These are phyloP conservation scores for Caenorhabditis panamensis DNA, from an alignment of 2,888 invertebrate genomes.

Conservation along the genomic window DNA sequence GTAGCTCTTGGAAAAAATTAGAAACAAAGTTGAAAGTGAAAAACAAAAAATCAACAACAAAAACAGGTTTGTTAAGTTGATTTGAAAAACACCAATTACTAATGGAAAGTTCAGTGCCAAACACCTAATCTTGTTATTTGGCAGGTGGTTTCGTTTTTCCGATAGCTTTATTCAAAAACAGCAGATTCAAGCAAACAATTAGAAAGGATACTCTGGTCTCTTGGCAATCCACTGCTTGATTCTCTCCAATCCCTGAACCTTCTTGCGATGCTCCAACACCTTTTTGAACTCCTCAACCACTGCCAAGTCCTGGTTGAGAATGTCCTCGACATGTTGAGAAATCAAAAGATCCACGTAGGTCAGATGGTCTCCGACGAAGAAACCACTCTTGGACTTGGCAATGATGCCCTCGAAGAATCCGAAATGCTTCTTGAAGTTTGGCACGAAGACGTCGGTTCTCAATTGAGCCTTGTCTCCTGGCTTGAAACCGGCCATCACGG, in stretches of 20 bases:
- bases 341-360: slow-evolving; percentile 75
- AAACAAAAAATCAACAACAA: no score
- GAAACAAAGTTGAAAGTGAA: no score
- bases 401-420: slow-evolving; percentile 67
- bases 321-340: slow-evolving; percentile 68
- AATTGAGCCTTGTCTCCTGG: slow-evolving; percentile 64
- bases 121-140: no score
- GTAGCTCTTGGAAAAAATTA: no score
- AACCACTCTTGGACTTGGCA: slow-evolving; percentile 68
- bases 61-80: no score
- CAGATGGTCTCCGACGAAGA: slow-evolving; percentile 68
- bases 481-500: slow-evolving; percentile 59
- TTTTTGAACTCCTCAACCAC: slow-evolving; percentile 71
- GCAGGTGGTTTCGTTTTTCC: no score
- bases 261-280: slow-evolving; percentile 68
- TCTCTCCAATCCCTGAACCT: slow-evolving; percentile 70
- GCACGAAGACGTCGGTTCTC: slow-evolving; percentile 66
- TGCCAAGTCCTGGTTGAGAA: slow-evolving; percentile 66
- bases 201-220: slow-evolving; percentile 71
- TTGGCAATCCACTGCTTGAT: slow-evolving; percentile 73
- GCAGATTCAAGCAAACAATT: no score
- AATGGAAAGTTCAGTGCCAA: no score
- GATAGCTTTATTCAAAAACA: no score
- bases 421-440: slow-evolving; percentile 71
- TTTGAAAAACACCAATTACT: no score